Evolutionary conservation across 1,140 invertebrate species (phyloP), one percentile per base, ranked within the genome.

Genomic region (Brachionus paranguensis): DNA sequence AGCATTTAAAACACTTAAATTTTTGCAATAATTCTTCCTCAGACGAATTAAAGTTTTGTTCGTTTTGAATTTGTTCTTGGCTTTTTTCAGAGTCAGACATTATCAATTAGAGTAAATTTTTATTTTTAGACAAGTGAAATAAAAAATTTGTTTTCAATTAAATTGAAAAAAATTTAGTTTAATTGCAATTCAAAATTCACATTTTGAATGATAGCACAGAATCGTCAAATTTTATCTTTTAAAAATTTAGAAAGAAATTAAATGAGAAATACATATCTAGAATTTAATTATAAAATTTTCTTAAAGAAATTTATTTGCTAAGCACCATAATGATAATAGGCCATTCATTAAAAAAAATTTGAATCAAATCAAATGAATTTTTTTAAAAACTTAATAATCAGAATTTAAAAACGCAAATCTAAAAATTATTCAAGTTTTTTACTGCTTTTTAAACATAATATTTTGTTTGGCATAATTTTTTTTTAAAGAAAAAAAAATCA

Each of bases 1-100:
- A 76, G 27, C 72, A 76, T 50, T 76, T 76, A 47, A 29, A 47
- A 47, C 72, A 76, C 11, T 76, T 76, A 37, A 76, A 76, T 17
- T 72, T 72, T 72, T 72, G 29, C n/a, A 41, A 20, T 0, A 72
- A 10, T 11, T n/a, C 37, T 17, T 72, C 33, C n/a, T 72, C 37
- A 41, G 68, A 29, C 17, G n/a, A 2, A 60, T 60, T 60, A 5
- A 24, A 60, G n/a, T 33, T 68, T 12, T 14, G 10, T n/a, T 33
- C 33, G 6, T 37, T 68, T 68, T 33, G 17, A 68, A 33, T 72
- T 72, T 72, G 3, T 72, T 72, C 68, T 37, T 29, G 12, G 1
- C 7, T 43, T 41, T 43, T 72, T 72, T 41, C 37, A 41, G 7
- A 11, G 33, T 37, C 17, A 43, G 37, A 37, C 68, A 72, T 72